Percentiles rank a stretch among this genome's conserved stretches.
These are phyloP conservation scores for Cheilosia grossa DNA, from an alignment of 2,888 invertebrate genomes.

Conservation along the genomic window DNA sequence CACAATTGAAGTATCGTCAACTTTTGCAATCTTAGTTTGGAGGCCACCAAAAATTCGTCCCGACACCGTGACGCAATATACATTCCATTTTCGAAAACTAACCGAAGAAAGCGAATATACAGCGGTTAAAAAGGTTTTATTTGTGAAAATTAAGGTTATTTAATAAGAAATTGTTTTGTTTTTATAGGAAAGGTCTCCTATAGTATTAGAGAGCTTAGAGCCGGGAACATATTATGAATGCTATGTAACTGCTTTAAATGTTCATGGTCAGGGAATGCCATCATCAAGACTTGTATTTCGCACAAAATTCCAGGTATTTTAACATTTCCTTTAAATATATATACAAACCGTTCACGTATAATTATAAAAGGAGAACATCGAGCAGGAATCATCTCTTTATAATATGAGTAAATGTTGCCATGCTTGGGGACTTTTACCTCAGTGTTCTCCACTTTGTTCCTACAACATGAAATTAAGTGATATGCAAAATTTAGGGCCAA, in stretches of 20 bases:
- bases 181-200: slow-evolving; percentile 86
- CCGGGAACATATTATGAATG: slow-evolving; percentile 91
- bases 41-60: slow-evolving; percentile 88
- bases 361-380: slow-evolving; percentile 75
- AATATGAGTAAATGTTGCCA: slow-evolving; percentile 92
- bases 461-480: slow-evolving; percentile 93
- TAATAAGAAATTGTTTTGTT: not conserved
- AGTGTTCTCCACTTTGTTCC: slow-evolving; percentile 90
- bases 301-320: slow-evolving; percentile 84
- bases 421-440: slow-evolving; percentile 85
- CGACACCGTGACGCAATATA: slow-evolving; percentile 88
- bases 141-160: not conserved
- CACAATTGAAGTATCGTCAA: slow-evolving; percentile 89
- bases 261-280: slow-evolving; percentile 90
- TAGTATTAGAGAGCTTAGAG: slow-evolving; percentile 89
- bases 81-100: slow-evolving; percentile 86
- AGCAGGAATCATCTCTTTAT: slow-evolving; percentile 85
- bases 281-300: slow-evolving; percentile 90
- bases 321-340: not conserved
- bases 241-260: slow-evolving; percentile 91
- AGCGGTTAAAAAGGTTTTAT: slow-evolving; percentile 84
- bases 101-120: slow-evolving; percentile 85
- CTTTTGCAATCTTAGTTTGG: slow-evolving; percentile 92
- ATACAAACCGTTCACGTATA: not conserved
- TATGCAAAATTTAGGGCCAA: slow-evolving; percentile 88